phyloP scores from a whole-genome alignment of 1,140 invertebrate genomes.

The Heliconius congener region DNA sequence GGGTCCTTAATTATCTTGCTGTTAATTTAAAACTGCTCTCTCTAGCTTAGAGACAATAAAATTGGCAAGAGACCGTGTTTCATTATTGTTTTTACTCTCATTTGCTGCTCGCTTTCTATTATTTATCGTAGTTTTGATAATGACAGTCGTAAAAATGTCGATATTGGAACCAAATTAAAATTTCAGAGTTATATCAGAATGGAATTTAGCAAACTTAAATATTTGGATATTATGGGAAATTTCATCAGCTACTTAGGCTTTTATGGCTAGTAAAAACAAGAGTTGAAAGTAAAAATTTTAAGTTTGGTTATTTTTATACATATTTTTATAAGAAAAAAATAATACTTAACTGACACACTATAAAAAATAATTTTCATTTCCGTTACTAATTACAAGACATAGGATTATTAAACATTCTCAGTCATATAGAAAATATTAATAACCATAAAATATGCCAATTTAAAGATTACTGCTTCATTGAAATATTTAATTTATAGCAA shows the following conservation, averaged over 20 bases:
- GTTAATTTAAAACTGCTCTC: slow-evolving; percentile 32
- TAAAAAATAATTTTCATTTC: not conserved
- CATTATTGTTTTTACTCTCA: slow-evolving; percentile 8
- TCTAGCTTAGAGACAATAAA: slow-evolving; percentile 22
- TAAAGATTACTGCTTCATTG: no score
- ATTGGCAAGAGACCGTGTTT: slow-evolving; percentile 10
- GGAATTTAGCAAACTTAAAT: no score
- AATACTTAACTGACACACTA: not conserved
- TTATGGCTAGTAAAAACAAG: no score
- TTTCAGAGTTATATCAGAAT: not conserved
- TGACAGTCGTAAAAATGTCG: not conserved
- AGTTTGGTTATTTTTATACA: no score
- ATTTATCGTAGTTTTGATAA: slow-evolving; percentile 4
- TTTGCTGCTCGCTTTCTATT: not conserved
- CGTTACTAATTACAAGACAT: not conserved
- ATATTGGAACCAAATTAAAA: not conserved
- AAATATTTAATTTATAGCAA: no score
- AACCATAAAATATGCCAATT: not conserved
- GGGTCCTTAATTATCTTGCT: slow-evolving; percentile 27
- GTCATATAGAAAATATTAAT: not conserved
- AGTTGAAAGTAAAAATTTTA: no score
- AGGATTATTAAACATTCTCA: not conserved
- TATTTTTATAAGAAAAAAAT: not conserved
- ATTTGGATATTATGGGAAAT: no score
- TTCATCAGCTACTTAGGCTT: no score